Evolutionary conservation across 2,113 vertebrate genomes (phyloP).

Genomic region (Heterochromis multidens): DNA sequence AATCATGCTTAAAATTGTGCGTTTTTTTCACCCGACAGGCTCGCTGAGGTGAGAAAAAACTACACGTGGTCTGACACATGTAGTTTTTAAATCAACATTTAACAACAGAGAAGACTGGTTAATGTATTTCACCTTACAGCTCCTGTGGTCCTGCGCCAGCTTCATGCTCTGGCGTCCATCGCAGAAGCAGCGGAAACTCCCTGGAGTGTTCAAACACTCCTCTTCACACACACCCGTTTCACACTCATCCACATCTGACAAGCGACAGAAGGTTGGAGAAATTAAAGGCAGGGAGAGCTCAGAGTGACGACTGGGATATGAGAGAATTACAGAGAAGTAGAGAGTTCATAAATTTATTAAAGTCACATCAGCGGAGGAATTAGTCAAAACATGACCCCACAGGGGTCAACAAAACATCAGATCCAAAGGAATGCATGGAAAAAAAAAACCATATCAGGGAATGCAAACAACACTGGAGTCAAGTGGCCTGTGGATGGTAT

Average conservation of each 20-base stretch:
- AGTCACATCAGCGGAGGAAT: neutral
- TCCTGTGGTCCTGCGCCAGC: conserved; percentile 83
- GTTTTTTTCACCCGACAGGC: neutral
- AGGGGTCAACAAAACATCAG: neutral
- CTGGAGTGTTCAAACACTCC: conserved; percentile 86
- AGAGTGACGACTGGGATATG: neutral
- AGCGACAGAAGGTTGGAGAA: neutral
- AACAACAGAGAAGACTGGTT: neutral
- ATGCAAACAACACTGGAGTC: conserved; percentile 55
- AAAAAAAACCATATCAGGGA: conserved; percentile 7
- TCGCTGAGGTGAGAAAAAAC: neutral
- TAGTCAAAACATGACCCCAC: conserved; percentile 6
- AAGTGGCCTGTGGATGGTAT: conserved; percentile 5
- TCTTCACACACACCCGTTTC: conserved; percentile 82
- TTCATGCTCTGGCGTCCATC: conserved; percentile 89
- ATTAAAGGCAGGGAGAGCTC: neutral
- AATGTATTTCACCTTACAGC: conserved; percentile 85
- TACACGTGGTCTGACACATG: neutral
- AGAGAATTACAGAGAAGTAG: conserved; percentile 7
- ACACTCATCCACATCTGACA: conserved; percentile 92
- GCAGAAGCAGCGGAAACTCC: conserved; percentile 91
- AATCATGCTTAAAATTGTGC: neutral
- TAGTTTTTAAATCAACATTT: neutral
- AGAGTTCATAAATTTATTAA: neutral
- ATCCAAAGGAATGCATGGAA: neutral